Evolutionary conservation across 2,888 invertebrate genomes (phyloP), one percentile per base, ranked within the genome.

Genomic region (Spialia ferax): DNA sequence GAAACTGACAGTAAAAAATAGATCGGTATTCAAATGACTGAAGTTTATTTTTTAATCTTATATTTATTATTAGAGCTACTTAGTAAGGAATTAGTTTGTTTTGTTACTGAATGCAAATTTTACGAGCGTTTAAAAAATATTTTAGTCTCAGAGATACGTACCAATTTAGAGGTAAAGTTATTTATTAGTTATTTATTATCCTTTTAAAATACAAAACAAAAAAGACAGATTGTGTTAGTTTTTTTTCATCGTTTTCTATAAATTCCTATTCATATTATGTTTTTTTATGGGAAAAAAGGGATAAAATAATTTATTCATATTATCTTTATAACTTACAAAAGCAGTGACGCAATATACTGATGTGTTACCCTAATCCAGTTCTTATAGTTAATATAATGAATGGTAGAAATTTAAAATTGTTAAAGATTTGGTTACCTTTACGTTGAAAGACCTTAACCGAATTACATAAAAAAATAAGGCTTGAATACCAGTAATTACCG

Each of bases 381-480:
- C n/a, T n/a, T n/a, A n/a, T n/a, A n/a, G n/a, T n/a, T n/a, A n/a
- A 32, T 8, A 32, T 5, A 5, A 15, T 45, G 18, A 45, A 45
- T 45, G 1, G 42, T 18, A 52, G 7, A 23, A 22, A 59, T 45
- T 18, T 29, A 15, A 26, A 20, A 55, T 15, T 26, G 32, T 20
- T 50, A 22, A 45, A 57, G 57, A 50, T 57, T 48, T 23, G 22
- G 32, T 64, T 57, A 52, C 50, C 65, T 65, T 35, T 18, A 64
- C 56, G 15, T 66, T n/a, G 11, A 50, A 59, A 35, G 74, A 68
- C 77, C 77, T 78, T 77, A 74, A 74, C 72, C 74, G 70, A 73
- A 38, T 70, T 77, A 61, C 74, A 75, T 74, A 70, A 72, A 67
- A 70, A 73, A 71, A 69, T 69, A 75, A 70, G 65, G 69, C 63